Evolutionary conservation across 2,888 invertebrate species (phyloP), one percentile per base, ranked within the genome.

Genomic region (Micropterix aruncella): DNA sequence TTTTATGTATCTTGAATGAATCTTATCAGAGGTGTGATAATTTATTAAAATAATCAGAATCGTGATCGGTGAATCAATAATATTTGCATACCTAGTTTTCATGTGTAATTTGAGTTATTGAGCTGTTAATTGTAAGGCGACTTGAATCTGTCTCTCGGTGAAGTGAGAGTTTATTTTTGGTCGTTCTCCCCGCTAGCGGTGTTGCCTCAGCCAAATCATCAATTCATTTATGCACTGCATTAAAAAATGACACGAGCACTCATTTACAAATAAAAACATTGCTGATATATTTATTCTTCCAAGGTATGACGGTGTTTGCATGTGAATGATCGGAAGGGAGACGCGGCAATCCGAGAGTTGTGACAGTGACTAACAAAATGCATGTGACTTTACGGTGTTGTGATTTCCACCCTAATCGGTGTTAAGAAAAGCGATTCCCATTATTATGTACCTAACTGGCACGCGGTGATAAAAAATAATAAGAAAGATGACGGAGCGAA

Each of bases 401-500:
- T 27, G 27, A 27, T 12, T 27, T 27, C 27, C 27, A 27, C 5
- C 12, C 12, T 27, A 27, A 27, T 27, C 27, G 12, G 27, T 27
- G 27, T 7, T 27, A 5, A 27, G 27, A 5, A 7, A 27, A 27
- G 27, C 27, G 7, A 12, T 27, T 5, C 7, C 27, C 27, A 27
- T 27, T 12, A 7, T 27, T 27, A 12, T 27, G 5, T 27, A 12
- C 12, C 5, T 27, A 27, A 27, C 12, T 5, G 5, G 27, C 27
- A 27, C 27, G 27, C 12, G 27, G 27, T 27, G 27, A 27, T 27
- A 38, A 38, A 5, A 38, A 9, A 38, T 5, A 15, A 12, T 14
- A 40, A 27, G 53, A 62, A 70, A 64, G 65, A 71, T 71, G 71
- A 71, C 71, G 56, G 71, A 71, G 58, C 63, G 71, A 65, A 62